Conservation (phyloP, 2,113 vertebrate species). For the Apteryx owenii region DNA sequence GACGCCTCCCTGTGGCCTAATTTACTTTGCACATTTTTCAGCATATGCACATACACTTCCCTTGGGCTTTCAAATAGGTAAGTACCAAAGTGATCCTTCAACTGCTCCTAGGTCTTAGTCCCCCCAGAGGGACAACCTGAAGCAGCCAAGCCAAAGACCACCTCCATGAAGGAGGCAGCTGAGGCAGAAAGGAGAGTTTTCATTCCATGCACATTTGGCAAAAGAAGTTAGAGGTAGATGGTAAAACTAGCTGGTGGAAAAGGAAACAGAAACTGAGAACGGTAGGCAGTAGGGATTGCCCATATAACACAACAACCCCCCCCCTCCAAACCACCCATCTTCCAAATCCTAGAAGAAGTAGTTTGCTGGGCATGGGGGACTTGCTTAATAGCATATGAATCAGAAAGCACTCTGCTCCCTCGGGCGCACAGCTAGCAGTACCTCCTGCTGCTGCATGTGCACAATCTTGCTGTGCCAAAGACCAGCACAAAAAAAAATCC, state of each 20-base stretch:
- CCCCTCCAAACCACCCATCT: neutral
- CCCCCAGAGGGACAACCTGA: neutral
- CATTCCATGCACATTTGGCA: neutral
- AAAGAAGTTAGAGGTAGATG: neutral
- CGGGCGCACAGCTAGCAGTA: neutral
- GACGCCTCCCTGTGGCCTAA: neutral
- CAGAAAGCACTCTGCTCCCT: neutral
- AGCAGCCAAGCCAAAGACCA: neutral
- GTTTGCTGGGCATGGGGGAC: neutral
- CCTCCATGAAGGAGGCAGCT: neutral
- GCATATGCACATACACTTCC: neutral
- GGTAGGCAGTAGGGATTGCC: neutral
- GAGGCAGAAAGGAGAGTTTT: neutral
- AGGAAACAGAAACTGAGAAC: neutral
- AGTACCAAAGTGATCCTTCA: neutral
- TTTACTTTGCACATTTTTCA: neutral
- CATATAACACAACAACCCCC: neutral
- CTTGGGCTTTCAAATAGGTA: neutral
- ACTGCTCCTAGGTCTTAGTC: neutral
- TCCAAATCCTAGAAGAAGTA: neutral
- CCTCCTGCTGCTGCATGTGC: neutral
- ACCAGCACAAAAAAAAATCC: neutral
- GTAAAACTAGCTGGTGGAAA: neutral
- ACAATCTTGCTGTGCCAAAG: neutral
- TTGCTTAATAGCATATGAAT: neutral